phyloP scores from a whole-genome alignment of 2,113 vertebrate genomes.

The Barbus barbus region DNA sequence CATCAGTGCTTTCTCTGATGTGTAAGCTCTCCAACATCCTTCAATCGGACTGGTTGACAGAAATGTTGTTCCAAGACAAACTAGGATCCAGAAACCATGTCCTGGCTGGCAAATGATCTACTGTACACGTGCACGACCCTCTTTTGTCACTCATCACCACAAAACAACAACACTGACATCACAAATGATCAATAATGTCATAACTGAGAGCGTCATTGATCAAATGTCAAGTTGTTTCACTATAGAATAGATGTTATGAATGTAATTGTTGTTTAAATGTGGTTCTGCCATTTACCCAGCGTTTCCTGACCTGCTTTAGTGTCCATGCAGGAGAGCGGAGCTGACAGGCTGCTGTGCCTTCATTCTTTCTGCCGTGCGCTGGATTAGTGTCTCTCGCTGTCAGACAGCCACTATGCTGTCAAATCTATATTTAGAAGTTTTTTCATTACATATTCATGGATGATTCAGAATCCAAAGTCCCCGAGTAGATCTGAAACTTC shows the following conservation, averaged over 20 bases:
- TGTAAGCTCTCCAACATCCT: neutral
- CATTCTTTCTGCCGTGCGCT: slow-evolving; percentile 41
- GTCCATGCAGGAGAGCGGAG: slow-evolving; percentile 8
- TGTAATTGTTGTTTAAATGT: neutral
- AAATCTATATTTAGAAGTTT: slow-evolving; percentile 57
- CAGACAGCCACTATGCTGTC: slow-evolving; percentile 44
- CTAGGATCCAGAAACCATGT: neutral
- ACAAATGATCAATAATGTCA: neutral
- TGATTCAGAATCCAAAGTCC: slow-evolving; percentile 56
- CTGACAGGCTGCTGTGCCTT: slow-evolving; percentile 39
- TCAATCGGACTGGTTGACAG: neutral
- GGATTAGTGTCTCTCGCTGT: slow-evolving; percentile 48
- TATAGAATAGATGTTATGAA: neutral
- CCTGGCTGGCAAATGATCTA: neutral
- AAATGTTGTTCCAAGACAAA: neutral
- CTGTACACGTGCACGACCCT: neutral
- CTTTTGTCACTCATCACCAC: neutral
- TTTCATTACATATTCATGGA: slow-evolving; percentile 58
- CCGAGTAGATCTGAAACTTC: slow-evolving; percentile 39
- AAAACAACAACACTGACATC: neutral
- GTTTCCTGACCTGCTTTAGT: neutral
- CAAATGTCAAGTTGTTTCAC: neutral
- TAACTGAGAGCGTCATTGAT: neutral
- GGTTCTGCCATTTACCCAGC: neutral
- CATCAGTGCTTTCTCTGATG: neutral